These are phyloP conservation scores for Zelostemma sp. DNA, from an alignment of 1,140 invertebrate species.

Conservation along the genomic window DNA sequence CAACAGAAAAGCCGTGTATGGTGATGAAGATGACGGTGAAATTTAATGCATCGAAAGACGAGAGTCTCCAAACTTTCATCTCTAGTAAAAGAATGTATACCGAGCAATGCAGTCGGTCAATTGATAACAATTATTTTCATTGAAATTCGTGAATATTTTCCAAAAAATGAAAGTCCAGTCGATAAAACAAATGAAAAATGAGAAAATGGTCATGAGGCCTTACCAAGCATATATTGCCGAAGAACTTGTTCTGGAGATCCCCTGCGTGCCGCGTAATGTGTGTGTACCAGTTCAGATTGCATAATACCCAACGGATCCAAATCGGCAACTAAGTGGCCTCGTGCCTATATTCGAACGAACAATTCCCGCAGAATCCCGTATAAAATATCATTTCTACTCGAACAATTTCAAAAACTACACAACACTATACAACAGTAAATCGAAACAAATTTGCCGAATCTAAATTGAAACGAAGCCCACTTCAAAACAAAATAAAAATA, in stretches of 20 bases:
- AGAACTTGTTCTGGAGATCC: constrained; percentile 77
- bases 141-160: too few relatives aligned
- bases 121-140: constrained; percentile 16
- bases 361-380: constrained; percentile 54
- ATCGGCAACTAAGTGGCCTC: constrained; percentile 95
- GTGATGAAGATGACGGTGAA: constrained; percentile 1
- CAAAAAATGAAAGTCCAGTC: too few relatives aligned
- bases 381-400: constrained; percentile 47
- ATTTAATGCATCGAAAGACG: constrained; percentile 3
- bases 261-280: constrained; percentile 72
- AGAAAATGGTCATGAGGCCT: constrained; percentile 62
- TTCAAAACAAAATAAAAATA: not conserved
- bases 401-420: constrained; percentile 17
- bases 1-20: constrained; percentile 4
- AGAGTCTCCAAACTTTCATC: too few relatives aligned
- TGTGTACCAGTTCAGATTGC: constrained; percentile 74
- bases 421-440: constrained; percentile 14
- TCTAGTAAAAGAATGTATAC: not conserved
- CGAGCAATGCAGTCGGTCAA: constrained; percentile 25
- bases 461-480: not conserved
- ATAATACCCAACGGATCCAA: constrained; percentile 93
- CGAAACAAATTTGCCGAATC: not conserved
- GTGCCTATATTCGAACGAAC: constrained; percentile 78
- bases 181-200: constrained; percentile 28
- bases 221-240: constrained; percentile 77